Evolutionary conservation across 1,140 invertebrate species (phyloP).

Genomic region (Probaryconus sp.): DNA sequence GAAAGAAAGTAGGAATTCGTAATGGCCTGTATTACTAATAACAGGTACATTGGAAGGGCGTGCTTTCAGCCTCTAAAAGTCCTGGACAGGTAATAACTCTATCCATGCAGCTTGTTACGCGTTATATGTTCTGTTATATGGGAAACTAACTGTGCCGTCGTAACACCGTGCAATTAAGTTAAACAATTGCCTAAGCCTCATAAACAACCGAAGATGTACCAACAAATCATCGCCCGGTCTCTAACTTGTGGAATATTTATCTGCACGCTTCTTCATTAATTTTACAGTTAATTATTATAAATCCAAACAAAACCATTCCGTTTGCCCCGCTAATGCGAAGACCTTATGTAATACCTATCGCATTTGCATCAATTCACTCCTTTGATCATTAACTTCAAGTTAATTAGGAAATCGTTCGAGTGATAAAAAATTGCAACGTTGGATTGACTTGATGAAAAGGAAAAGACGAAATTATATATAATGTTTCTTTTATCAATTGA

Average conservation of each 20-base stretch:
- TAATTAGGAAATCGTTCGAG: too few species aligned
- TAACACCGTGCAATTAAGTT: slow-evolving; percentile 76
- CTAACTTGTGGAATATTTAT: slow-evolving; percentile 7
- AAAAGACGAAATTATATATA: too few species aligned
- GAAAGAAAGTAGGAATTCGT: slow-evolving; percentile 59
- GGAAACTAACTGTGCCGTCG: slow-evolving; percentile 69
- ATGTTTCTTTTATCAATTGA: too few species aligned
- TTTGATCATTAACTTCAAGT: too few species aligned
- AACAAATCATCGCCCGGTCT: slow-evolving; percentile 68
- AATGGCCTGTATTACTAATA: slow-evolving; percentile 71
- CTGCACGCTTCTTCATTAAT: slow-evolving; percentile 3
- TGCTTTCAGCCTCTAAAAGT: slow-evolving; percentile 71
- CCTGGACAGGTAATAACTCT: slow-evolving; percentile 74
- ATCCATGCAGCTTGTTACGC: slow-evolving; percentile 64
- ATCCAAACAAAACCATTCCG: neutral
- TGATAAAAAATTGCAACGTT: too few species aligned
- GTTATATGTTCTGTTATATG: slow-evolving; percentile 65
- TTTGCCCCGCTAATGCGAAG: too few species aligned
- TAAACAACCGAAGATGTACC: slow-evolving; percentile 69
- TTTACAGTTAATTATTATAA: neutral
- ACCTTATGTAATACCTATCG: too few species aligned
- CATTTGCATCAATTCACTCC: too few species aligned
- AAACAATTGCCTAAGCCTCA: slow-evolving; percentile 73
- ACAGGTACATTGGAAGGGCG: slow-evolving; percentile 73
- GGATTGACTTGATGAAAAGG: too few species aligned